These are phyloP conservation scores for Sisyra terminalis DNA, from an alignment of 2,888 invertebrate genomes.

Conservation along the genomic window DNA sequence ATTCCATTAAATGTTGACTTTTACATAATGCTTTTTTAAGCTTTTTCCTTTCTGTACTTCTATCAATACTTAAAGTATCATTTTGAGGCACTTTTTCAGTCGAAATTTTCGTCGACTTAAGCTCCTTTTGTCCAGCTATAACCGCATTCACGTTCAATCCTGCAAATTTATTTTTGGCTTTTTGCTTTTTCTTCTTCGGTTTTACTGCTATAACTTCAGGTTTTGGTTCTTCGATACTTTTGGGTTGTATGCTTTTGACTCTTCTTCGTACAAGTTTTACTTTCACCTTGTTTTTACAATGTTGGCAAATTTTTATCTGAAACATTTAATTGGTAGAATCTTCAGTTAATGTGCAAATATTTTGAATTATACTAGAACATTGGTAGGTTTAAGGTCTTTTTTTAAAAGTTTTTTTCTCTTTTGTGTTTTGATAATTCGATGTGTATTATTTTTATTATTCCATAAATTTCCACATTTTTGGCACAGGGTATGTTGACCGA, in stretches of 20 bases:
- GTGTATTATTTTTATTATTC: background rate
- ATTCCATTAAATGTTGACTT: too few species aligned
- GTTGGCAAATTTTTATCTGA: background rate
- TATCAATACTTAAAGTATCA: background rate
- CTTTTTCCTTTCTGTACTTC: background rate
- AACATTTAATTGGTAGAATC: too few species aligned
- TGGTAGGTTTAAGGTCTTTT: too few species aligned
- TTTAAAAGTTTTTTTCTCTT: background rate
- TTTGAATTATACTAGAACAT: too few species aligned
- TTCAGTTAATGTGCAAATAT: too few species aligned
- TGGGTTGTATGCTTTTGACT: background rate
- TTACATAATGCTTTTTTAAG: background rate
- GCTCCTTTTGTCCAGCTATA: background rate
- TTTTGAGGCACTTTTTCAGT: background rate
- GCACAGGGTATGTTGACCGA: background rate
- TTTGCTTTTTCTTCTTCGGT: background rate
- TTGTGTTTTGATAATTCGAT: background rate
- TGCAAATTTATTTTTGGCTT: background rate
- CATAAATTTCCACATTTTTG: conserved; percentile 3
- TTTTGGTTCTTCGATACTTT: background rate
- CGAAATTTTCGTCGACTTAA: background rate
- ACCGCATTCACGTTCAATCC: conserved; percentile 1
- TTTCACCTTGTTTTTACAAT: background rate
- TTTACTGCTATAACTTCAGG: background rate
- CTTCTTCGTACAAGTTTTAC: background rate